Percentiles rank a stretch among this genome's conserved stretches.
These are phyloP conservation scores for Pelochelys cantorii DNA, from an alignment of 2,797 vertebrate species.

Conservation along the genomic window DNA sequence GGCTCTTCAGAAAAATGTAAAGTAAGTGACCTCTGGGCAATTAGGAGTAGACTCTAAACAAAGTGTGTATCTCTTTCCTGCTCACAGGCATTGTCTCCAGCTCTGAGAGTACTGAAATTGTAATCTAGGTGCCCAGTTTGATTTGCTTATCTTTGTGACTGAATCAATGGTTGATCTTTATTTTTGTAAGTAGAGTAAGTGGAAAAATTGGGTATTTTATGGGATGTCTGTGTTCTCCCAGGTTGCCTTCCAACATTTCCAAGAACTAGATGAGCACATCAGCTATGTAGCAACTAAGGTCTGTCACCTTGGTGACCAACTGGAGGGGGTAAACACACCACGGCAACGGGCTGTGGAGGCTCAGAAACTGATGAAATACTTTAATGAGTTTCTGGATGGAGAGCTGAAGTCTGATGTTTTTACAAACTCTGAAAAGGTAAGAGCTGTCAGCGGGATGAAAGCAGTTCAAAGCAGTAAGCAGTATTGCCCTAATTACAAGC, in stretches of 20 bases:
- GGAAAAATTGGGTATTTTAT: constrained; percentile 27
- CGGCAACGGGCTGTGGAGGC: constrained; percentile 98
- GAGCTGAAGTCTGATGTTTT: constrained; percentile 99
- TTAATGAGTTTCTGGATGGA: constrained; percentile 99
- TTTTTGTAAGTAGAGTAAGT: background rate
- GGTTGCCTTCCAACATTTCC: constrained; percentile 99
- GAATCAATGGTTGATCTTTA: background rate
- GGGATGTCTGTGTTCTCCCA: constrained; percentile 74
- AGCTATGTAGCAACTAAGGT: constrained; percentile 99
- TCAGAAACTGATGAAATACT: constrained; percentile 99
- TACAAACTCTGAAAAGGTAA: constrained; percentile 98
- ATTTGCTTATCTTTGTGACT: background rate
- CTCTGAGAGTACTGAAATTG: background rate
- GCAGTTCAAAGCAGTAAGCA: constrained; percentile 71
- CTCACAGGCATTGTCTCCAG: background rate
- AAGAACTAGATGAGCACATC: constrained; percentile 98
- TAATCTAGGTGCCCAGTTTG: background rate
- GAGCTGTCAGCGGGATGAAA: constrained; percentile 79
- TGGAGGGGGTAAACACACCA: constrained; percentile 99
- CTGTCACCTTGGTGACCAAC: constrained; percentile 98
- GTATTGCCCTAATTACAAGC: constrained; percentile 79
- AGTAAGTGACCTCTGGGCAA: background rate
- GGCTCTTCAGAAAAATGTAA: background rate
- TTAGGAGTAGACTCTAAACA: background rate
- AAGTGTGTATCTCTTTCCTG: background rate